phyloP scores from a whole-genome alignment of 2,797 vertebrate genomes.

The Sebastes oblongus region DNA sequence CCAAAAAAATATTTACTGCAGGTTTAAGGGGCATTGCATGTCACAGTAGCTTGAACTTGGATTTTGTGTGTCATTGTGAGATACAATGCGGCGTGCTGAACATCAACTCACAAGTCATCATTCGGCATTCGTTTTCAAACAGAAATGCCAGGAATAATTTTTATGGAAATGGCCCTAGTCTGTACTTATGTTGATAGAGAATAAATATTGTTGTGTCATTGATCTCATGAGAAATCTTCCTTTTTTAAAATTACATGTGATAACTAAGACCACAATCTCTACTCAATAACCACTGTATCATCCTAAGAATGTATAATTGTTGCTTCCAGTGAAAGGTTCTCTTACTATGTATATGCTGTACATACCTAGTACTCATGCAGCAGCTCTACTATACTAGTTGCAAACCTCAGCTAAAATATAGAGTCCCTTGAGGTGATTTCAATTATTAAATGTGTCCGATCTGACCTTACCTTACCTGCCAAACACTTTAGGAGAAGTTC shows the following conservation, averaged over 20 bases:
- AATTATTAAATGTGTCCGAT: conserved; percentile 9
- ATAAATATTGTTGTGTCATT: not conserved
- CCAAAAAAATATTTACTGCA: too few relatives aligned
- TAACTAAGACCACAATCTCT: not conserved
- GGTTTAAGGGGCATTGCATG: too few relatives aligned
- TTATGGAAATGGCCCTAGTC: not conserved
- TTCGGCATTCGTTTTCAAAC: not conserved
- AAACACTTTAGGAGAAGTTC: not conserved
- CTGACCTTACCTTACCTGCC: conserved; percentile 15
- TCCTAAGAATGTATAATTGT: not conserved
- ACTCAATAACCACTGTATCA: not conserved
- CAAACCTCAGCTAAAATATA: conserved; percentile 8
- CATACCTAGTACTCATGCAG: not conserved
- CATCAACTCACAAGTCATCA: not conserved
- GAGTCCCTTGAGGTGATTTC: not conserved
- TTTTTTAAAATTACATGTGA: not conserved
- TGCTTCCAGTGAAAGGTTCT: not conserved
- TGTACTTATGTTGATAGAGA: not conserved
- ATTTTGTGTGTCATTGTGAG: too few relatives aligned
- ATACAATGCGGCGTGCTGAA: not conserved
- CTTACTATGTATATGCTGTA: not conserved
- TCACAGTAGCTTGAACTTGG: too few relatives aligned
- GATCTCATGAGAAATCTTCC: not conserved
- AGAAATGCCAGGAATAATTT: not conserved
- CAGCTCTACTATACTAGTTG: not conserved